Evolutionary conservation across 2,797 vertebrate genomes (phyloP).

Genomic region (Schizopygopsis malacanthus): DNA sequence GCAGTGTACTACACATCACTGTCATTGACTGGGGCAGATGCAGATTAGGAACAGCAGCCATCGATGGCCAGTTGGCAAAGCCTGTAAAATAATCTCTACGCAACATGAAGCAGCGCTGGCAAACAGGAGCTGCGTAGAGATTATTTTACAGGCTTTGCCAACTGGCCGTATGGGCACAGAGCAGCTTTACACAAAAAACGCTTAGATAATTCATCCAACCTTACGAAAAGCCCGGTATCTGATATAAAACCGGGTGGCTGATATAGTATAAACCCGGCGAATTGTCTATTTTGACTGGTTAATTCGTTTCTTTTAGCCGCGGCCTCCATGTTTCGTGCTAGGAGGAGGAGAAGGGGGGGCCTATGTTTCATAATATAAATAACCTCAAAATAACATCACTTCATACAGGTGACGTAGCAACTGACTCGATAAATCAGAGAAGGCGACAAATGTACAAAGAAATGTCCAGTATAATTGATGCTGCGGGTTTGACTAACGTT

Average conservation of each 20-base stretch:
- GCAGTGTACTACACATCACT: neutral
- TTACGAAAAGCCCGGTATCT: neutral
- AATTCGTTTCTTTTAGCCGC: conserved; percentile 6
- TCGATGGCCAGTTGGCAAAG: conserved; percentile 71
- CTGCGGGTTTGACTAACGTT: conserved; percentile 26
- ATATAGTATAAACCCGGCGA: neutral
- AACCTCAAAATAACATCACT: neutral
- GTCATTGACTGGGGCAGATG: neutral
- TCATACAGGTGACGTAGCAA: neutral
- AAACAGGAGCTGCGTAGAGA: conserved; percentile 68
- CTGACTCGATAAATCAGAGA: no score
- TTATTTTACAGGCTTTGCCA: conserved; percentile 69
- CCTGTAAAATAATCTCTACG: conserved; percentile 46
- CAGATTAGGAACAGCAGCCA: conserved; percentile 20
- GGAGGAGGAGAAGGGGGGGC: conserved; percentile 65
- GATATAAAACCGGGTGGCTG: neutral
- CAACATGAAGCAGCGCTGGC: conserved; percentile 40
- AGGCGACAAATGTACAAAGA: conserved; percentile 6
- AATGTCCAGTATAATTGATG: conserved; percentile 13
- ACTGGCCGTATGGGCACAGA: neutral
- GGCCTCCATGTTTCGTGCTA: conserved; percentile 70
- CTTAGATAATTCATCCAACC: neutral
- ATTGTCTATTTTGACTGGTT: conserved; percentile 6
- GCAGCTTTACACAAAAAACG: neutral
- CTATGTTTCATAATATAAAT: conserved; percentile 74